Evolutionary conservation across 2,888 invertebrate genomes (phyloP), one percentile per base, ranked within the genome.

Genomic region (Scaptomyza reducta): DNA sequence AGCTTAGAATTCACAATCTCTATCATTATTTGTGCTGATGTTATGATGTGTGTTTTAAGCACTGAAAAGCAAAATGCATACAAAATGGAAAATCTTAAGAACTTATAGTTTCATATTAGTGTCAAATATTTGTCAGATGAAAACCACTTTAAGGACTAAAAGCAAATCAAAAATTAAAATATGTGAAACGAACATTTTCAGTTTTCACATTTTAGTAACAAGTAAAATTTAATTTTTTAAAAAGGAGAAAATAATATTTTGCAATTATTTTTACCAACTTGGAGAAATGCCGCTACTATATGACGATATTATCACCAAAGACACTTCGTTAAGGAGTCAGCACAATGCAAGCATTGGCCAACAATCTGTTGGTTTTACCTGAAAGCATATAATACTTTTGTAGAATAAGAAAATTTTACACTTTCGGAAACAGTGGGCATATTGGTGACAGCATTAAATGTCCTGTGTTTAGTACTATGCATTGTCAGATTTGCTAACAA

Each of bases 1-100:
- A 33, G 33, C 27, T 18, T 40, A 14, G 38, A 1, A 46, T 13
- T 9, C 18, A 31, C 38, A 42, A 31, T 10, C 64, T n/a, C 22
- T 5, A 44, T 41, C 38, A 64, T 66, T 65, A 25, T 25, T 13
- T 27, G 13, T 40, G 45, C 10, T 14, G 5, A 22, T 22, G 22
- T 22, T 2, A 22, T 22, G 5, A 22, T n/a, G n/a, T n/a, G n/a
- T n/a, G 22, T 22, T 22, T 22, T 22, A 5, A 22, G 22, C 22
- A 22, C 22, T 22, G 22, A 5, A 22, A 22, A 3, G 22, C 22
- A 22, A 4, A 22, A 3, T 33, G 11, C 3, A 11, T 13, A 33
- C 6, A 27, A 7, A 27, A 27, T 27, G 27, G 7, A 27, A 27
- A 27, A 6, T 27, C 27, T 33, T 33, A 13, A 33, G 13, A 33